A percentile compares a stretch with the other conserved stretches of the same genome.
Conservation (phyloP, 2,113 vertebrate genomes). For the Siphamia tubifer region DNA sequence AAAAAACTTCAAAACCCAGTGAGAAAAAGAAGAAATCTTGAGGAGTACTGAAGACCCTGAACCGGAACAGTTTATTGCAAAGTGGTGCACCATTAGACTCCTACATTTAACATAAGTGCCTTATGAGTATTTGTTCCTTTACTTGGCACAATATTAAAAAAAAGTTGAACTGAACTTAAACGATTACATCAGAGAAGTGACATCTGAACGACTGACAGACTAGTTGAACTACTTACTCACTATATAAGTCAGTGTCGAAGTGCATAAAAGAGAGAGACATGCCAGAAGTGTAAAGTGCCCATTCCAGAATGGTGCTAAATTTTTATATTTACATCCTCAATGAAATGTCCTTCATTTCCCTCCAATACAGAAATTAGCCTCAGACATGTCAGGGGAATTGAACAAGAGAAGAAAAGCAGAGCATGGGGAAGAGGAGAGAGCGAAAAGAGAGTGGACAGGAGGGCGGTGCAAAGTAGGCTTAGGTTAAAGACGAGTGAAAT, state of each 20-base stretch:
- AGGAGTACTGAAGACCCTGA: no score
- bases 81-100: no score
- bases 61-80: no score
- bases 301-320: not conserved
- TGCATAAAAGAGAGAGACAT: not conserved
- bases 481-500: not conserved
- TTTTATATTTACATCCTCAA: not conserved
- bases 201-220: not conserved
- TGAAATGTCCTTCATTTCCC: not conserved
- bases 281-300: not conserved
- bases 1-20: no score
- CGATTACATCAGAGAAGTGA: no score
- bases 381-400: constrained; percentile 27
- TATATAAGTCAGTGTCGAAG: not conserved
- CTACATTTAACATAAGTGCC: no score
- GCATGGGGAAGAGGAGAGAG: not conserved
- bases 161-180: no score
- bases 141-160: no score
- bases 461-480: not conserved
- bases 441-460: not conserved
- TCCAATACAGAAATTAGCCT: constrained; percentile 16
- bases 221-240: no score
- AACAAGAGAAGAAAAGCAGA: not conserved
- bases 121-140: no score
- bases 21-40: no score